phyloP scores from a whole-genome alignment of 2,797 vertebrate genomes.

The Oceanodroma leucorhoa region DNA sequence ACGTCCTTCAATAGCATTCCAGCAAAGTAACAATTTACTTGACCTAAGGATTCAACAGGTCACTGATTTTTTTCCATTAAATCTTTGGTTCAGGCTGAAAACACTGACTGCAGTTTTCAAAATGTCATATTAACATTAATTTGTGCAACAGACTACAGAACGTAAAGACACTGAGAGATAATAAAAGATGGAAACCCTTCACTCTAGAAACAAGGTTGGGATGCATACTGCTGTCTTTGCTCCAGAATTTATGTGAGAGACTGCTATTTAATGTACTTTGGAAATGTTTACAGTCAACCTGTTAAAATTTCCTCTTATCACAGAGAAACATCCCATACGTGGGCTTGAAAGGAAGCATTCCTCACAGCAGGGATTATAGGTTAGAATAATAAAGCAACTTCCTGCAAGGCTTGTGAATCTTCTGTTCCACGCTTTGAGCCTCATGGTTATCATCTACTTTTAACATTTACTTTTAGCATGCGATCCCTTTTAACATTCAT shows the following conservation, averaged over 20 bases:
- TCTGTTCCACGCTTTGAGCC: neutral
- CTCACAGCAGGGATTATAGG: conserved; percentile 30
- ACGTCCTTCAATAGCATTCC: neutral
- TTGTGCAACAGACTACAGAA: neutral
- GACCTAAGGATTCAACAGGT: conserved; percentile 47
- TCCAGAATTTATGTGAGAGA: neutral
- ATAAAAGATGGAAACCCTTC: neutral
- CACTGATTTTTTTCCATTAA: neutral
- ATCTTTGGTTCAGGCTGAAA: neutral
- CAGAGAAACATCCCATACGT: conserved; percentile 24
- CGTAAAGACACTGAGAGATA: neutral
- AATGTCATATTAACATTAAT: neutral
- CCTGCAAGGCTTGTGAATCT: conserved; percentile 33
- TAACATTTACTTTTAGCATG: conserved; percentile 17
- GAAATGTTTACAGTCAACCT: neutral
- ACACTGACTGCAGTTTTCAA: neutral
- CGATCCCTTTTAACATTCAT: neutral
- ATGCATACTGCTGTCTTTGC: neutral
- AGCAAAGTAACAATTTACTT: conserved; percentile 23
- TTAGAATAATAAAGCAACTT: conserved; percentile 52
- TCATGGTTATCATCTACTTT: conserved; percentile 34
- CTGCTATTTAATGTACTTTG: neutral
- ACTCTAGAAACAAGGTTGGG: neutral
- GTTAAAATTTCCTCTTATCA: conserved; percentile 43
- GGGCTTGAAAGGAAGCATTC: conserved; percentile 9